Evolutionary conservation across 2,113 vertebrate species (phyloP).

Genomic region (Cebus imitator): DNA sequence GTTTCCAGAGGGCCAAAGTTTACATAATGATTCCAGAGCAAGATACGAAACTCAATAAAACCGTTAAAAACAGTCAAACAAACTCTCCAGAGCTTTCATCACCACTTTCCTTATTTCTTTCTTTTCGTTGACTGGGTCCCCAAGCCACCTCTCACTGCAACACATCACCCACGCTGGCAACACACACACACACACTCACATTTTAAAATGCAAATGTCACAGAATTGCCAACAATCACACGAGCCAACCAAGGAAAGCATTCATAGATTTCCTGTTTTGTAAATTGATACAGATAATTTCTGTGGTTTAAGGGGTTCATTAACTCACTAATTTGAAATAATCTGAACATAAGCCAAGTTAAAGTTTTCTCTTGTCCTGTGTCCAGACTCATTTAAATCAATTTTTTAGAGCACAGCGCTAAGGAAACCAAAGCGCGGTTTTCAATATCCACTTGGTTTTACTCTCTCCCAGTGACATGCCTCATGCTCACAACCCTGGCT

Average conservation of each 20-base stretch:
- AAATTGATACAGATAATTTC: slow-evolving; percentile 72
- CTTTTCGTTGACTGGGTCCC: not conserved
- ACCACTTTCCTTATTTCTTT: not conserved
- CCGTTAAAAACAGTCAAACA: not conserved
- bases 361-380: slow-evolving; percentile 67
- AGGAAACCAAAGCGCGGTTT: not conserved
- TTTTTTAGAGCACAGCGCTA: not conserved
- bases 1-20: not conserved
- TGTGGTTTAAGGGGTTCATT: slow-evolving; percentile 58
- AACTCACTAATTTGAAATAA: slow-evolving; percentile 74
- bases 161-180: accelerated
- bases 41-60: not conserved
- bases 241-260: slow-evolving; percentile 18
- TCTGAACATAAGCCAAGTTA: slow-evolving; percentile 50
- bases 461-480: accelerated
- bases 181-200: not conserved
- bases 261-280: slow-evolving; percentile 69
- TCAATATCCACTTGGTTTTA: not conserved
- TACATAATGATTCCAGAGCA: not conserved
- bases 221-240: slow-evolving; percentile 10
- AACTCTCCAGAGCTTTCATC: not conserved
- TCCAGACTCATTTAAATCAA: slow-evolving; percentile 67
- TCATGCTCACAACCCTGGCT: not conserved
- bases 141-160: not conserved
- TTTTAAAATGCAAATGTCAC: not conserved